A percentile compares a stretch with the other conserved stretches of the same genome.
Evolutionary conservation across 2,797 vertebrate species (phyloP).

Genomic region (Austrolebias charrua): DNA sequence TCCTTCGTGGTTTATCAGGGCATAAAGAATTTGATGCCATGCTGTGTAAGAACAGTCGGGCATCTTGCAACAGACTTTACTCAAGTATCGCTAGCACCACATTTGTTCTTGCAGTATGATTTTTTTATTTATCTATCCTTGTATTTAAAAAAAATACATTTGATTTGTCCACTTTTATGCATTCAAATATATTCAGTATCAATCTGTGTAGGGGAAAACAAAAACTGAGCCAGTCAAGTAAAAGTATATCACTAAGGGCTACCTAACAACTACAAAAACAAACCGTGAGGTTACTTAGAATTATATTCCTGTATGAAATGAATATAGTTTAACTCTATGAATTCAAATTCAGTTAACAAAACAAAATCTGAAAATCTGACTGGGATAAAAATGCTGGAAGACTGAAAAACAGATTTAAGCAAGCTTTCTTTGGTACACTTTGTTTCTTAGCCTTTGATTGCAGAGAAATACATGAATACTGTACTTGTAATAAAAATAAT

Average conservation of each 20-base stretch:
- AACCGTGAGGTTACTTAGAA: no score
- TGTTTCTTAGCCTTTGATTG: no score
- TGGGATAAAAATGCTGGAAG: no score
- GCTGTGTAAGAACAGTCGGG: constrained; percentile 19
- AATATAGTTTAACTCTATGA: neutral
- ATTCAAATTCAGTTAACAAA: neutral
- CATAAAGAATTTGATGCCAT: constrained; percentile 24
- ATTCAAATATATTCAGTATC: neutral
- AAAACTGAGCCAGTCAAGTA: no score
- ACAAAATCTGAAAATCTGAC: no score
- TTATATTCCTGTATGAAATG: neutral
- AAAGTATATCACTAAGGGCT: no score
- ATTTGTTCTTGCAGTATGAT: neutral
- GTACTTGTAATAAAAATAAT: no score
- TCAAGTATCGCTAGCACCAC: neutral
- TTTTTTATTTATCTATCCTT: no score
- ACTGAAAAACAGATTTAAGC: no score
- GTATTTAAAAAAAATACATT: neutral
- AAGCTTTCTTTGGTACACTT: no score
- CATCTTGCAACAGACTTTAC: neutral
- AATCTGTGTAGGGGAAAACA: no score
- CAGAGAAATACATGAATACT: no score
- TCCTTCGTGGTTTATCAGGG: constrained; percentile 32
- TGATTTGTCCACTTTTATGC: neutral
- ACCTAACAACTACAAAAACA: neutral